A percentile compares a stretch with the other conserved stretches of the same genome.
Conservation (phyloP, 2,888 invertebrate genomes). For the Agrotis clavis region DNA sequence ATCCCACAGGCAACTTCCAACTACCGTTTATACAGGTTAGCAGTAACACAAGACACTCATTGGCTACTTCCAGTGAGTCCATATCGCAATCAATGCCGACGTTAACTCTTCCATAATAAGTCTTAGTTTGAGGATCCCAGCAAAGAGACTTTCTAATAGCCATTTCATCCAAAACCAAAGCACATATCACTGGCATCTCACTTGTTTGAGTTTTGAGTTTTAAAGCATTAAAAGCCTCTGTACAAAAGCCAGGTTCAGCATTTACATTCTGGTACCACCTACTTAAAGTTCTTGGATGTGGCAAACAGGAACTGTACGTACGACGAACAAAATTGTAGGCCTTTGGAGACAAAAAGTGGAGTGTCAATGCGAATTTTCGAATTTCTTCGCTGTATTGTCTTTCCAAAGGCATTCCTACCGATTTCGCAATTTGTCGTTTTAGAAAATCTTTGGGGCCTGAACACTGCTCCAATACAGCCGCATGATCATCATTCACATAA, state of each 20-base stretch:
- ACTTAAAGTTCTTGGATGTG: constrained; percentile 35
- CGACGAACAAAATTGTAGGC: constrained; percentile 43
- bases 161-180: constrained; percentile 44
- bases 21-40: constrained; percentile 32
- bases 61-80: constrained; percentile 33
- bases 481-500: constrained; percentile 17
- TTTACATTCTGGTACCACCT: constrained; percentile 36
- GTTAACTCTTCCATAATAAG: constrained; percentile 43
- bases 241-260: constrained; percentile 26
- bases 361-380: constrained; percentile 1
- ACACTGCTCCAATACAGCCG: constrained; percentile 23
- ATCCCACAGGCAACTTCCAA: constrained; percentile 31
- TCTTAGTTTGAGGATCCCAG: constrained; percentile 42
- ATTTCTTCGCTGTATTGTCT: constrained; percentile 6
- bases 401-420: constrained; percentile 7
- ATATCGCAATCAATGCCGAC: constrained; percentile 28
- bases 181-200: constrained; percentile 14
- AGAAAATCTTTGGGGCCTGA: constrained; percentile 22
- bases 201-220: constrained; percentile 15
- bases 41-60: constrained; percentile 42
- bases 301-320: constrained; percentile 26
- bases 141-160: constrained; percentile 41
- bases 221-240: constrained; percentile 36
- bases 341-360: constrained; percentile 33
- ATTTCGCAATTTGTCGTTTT: constrained; percentile 16